Evolutionary conservation across 2,113 vertebrate species (phyloP).

Genomic region (Poecile atricapillus): DNA sequence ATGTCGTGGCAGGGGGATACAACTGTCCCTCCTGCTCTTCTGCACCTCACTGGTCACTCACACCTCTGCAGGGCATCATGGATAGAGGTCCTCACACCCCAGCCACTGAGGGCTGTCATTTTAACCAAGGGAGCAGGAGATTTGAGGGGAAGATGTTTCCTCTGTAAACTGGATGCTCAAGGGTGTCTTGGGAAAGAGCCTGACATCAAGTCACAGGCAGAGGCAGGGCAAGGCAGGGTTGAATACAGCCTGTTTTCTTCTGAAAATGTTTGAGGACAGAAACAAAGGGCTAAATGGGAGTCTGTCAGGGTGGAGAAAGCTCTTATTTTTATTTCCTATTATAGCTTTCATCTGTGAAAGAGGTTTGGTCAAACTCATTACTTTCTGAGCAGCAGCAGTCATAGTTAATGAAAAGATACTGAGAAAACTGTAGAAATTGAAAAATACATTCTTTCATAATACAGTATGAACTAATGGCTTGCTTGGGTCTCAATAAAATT

Average conservation of each 20-base stretch:
- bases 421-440: neutral
- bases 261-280: neutral
- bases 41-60: accelerated
- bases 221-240: neutral
- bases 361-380: neutral
- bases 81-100: accelerated
- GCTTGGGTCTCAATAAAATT: neutral
- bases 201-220: neutral
- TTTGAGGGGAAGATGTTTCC: neutral
- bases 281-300: neutral
- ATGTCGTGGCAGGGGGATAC: neutral
- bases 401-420: neutral
- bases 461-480: neutral
- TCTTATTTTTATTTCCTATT: neutral
- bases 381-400: neutral
- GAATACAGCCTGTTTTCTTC: neutral
- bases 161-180: neutral
- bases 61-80: neutral
- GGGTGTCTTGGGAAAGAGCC: neutral
- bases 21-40: neutral
- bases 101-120: accelerated
- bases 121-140: slow-evolving; percentile 1
- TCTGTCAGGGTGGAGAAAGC: neutral
- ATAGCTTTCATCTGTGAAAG: neutral
- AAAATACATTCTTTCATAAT: neutral